These are phyloP conservation scores for Silurus asotus DNA, from an alignment of 2,113 vertebrate genomes.

Conservation along the genomic window DNA sequence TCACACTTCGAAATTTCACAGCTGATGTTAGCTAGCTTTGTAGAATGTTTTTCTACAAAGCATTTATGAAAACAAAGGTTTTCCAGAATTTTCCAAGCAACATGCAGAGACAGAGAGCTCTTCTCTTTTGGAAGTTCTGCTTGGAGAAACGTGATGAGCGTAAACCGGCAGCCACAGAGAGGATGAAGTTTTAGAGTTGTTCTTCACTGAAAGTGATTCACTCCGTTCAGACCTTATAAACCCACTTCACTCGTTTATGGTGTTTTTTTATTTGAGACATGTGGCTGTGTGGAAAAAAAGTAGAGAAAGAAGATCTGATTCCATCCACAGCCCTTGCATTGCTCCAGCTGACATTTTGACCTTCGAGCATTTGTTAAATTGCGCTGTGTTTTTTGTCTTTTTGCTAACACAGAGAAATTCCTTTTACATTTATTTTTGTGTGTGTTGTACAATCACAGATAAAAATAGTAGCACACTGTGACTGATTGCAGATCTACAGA, in stretches of 20 bases:
- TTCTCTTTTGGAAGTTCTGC: background rate
- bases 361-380: background rate
- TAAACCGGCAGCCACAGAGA: conserved; percentile 28
- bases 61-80: background rate
- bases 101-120: background rate
- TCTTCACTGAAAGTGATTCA: background rate
- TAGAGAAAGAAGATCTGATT: background rate
- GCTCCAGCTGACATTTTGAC: background rate
- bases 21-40: background rate
- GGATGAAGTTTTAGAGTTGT: conserved; percentile 3
- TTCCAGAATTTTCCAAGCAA: background rate
- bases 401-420: background rate
- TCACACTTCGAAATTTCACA: background rate
- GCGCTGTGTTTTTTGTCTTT: background rate
- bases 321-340: background rate
- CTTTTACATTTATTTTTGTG: background rate
- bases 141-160: background rate
- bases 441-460: background rate
- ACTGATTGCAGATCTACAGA: background rate
- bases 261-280: background rate
- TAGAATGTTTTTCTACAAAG: too few relatives aligned
- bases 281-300: background rate
- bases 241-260: background rate
- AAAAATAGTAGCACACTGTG: background rate
- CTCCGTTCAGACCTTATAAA: background rate